phyloP scores from a whole-genome alignment of 2,113 vertebrate species.

The Atlantisia rogersi region DNA sequence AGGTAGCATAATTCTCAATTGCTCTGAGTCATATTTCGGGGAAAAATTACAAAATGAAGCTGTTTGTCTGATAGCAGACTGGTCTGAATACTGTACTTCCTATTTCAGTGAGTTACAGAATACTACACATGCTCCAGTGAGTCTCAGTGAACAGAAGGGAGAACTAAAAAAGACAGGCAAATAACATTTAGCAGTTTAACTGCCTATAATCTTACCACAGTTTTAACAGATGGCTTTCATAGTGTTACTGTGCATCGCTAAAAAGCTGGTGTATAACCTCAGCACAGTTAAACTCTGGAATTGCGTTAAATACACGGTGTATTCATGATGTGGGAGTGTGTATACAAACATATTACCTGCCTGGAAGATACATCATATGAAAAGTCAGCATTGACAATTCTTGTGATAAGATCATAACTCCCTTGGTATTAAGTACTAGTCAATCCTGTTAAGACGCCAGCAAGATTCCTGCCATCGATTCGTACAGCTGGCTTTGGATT shows the following conservation, averaged over 20 bases:
- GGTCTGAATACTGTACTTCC: background rate
- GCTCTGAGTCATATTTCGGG: background rate
- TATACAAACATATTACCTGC: slow-evolving; percentile 28
- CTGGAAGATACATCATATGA: background rate
- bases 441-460: background rate
- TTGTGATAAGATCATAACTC: background rate
- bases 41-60: background rate
- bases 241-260: background rate
- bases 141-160: slow-evolving; percentile 52
- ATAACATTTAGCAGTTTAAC: slow-evolving; percentile 46
- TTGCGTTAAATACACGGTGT: background rate
- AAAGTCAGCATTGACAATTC: background rate
- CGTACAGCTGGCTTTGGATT: background rate
- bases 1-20: background rate
- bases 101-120: background rate
- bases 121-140: slow-evolving; percentile 13
- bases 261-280: slow-evolving; percentile 20
- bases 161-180: slow-evolving; percentile 43
- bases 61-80: background rate
- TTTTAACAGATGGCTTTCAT: slow-evolving; percentile 52
- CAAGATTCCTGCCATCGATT: background rate
- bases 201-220: slow-evolving; percentile 24
- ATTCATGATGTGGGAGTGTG: background rate
- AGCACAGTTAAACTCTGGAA: background rate
- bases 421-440: background rate